Base-by-base conservation (phyloP, 2,888 invertebrate genomes). In the Scaptomyza polygonia region DNA sequence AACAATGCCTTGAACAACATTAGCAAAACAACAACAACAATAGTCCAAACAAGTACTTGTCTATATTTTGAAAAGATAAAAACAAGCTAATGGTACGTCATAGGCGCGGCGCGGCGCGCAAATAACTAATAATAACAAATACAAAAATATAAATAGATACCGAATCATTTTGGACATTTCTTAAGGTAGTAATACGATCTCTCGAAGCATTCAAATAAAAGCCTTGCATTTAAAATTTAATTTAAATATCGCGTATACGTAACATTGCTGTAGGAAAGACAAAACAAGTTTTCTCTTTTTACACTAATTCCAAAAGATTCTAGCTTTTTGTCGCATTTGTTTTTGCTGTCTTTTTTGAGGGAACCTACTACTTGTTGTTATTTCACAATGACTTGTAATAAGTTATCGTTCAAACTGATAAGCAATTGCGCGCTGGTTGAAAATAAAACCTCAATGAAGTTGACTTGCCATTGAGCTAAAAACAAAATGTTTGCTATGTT, bases 361-460 rank as follows among this genome's bases (percentile, higher is more conserved):
- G 21, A 16, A 16, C 18, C n/a, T n/a, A 36, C n/a, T n/a, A 36
- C 9, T 66, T 55, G 52, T 67, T 72, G 53, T 65, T 61, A 56
- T 59, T 62, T 56, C 70, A 66, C 53, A 54, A 36, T 74, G 65
- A 69, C 45, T 65, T 54, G 44, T 9, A 16, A 27, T 18, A 56
- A 40, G 67, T 78, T 82, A 82, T 82, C 82, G 79, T 65, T 34
- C 85, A 66, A 76, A 78, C 69, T 84, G 84, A 86, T 82, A 80
- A 80, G 69, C 45, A n/a, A 42, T 32, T 47, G 55, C 49, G 69
- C 52, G 43, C 42, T 49, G 49, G 45, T 49, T 47, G 45, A 49
- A 53, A 12, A 51, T 68, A 71, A 83, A 51, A 39, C 57, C 72
- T 82, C 76, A 82, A 82, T 82, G 82, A 82, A 81, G 42, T 72